Conservation (phyloP, 2,888 invertebrate species). For the Hetaerina titia region DNA sequence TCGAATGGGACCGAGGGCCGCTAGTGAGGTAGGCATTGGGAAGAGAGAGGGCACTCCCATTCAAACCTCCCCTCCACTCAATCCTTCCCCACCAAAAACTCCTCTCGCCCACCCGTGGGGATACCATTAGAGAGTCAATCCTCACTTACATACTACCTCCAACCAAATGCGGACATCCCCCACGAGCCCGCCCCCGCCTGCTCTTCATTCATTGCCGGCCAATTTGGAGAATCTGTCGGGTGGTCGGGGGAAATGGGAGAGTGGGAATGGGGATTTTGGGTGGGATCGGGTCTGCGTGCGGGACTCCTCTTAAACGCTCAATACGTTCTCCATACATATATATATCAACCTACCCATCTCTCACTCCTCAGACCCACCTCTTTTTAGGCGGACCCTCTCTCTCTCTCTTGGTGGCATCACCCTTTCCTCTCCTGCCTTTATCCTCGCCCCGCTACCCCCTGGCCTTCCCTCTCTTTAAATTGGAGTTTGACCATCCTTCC, state of each 20-base stretch:
- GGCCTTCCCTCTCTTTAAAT: not conserved
- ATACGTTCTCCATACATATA: not conserved
- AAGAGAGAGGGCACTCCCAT: not conserved
- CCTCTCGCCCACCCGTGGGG: not conserved
- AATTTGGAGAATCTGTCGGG: not conserved
- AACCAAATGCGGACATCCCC: not conserved
- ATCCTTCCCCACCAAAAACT: slow-evolving; percentile 6
- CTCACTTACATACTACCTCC: not conserved
- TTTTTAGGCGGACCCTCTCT: not conserved
- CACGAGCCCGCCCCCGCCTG: not conserved
- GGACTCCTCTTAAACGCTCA: not conserved
- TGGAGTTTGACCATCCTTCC: not conserved
- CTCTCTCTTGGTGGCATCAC: not conserved
- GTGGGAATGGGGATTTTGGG: not conserved
- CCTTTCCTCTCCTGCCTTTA: not conserved
- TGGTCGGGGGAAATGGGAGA: not conserved
- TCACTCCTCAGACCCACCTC: not conserved
- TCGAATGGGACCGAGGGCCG: not conserved
- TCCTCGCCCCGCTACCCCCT: not conserved
- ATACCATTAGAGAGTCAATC: slow-evolving; percentile 29
- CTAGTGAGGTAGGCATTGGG: not conserved
- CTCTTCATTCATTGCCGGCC: not conserved
- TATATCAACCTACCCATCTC: too few relatives aligned
- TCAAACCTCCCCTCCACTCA: not conserved
- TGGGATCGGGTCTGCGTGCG: not conserved